Conservation (phyloP, 2,797 vertebrate genomes). For the Acrossocheilus wenchowensis region DNA sequence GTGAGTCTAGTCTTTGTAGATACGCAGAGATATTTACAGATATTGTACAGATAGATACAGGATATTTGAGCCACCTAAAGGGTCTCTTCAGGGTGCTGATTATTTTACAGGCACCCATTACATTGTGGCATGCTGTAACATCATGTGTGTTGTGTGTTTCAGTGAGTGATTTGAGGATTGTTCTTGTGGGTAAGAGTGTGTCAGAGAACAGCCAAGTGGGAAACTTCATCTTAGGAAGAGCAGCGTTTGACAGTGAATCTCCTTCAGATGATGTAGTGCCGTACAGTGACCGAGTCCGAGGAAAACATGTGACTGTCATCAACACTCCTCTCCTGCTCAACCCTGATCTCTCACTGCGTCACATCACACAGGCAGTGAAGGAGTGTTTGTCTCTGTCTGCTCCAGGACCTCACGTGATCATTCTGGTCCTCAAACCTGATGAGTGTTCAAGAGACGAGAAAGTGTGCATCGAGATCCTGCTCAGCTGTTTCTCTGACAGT, state of each 20-base stretch:
- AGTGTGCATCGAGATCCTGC: neutral
- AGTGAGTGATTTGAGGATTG: conserved; percentile 26
- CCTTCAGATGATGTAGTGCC: neutral
- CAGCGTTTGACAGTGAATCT: too few relatives aligned
- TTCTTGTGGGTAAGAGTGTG: neutral
- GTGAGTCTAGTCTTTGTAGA: neutral
- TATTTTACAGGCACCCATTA: too few relatives aligned
- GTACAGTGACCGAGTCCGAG: neutral
- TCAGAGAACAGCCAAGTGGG: conserved; percentile 29
- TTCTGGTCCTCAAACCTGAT: conserved; percentile 8
- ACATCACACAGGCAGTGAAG: neutral
- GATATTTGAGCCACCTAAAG: neutral
- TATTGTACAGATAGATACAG: neutral
- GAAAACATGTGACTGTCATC: neutral
- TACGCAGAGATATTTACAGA: neutral
- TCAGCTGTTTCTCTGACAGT: neutral
- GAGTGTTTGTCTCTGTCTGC: conserved; percentile 15
- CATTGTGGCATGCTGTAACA: too few relatives aligned
- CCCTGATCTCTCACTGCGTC: neutral
- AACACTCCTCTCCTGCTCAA: conserved; percentile 6
- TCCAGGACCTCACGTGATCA: conserved; percentile 7
- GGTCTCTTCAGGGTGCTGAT: neutral
- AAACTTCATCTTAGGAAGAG: conserved; percentile 27
- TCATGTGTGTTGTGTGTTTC: conserved; percentile 5
- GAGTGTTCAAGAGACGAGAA: conserved; percentile 16